These are phyloP conservation scores for Eueremaeus valkanovi DNA, from an alignment of 2,888 invertebrate species.

Conservation along the genomic window DNA sequence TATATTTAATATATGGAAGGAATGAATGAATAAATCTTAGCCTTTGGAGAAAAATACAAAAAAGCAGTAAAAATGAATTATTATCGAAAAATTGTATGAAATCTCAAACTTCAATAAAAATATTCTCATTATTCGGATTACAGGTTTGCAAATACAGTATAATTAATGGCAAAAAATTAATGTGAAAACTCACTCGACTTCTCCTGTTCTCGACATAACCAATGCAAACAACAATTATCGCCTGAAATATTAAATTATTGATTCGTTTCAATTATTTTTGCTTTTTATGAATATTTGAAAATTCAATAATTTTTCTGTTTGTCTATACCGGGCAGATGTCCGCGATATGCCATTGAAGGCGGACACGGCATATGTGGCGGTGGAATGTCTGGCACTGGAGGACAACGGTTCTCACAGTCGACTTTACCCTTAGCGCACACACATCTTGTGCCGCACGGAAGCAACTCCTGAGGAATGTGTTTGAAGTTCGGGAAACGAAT, in stretches of 20 bases:
- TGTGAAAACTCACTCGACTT: conserved; percentile 30
- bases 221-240: conserved; percentile 79
- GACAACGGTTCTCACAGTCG: conserved; percentile 75
- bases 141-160: neutral
- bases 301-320: too few relatives aligned
- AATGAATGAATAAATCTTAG: too few relatives aligned
- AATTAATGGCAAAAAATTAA: neutral
- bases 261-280: neutral
- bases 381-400: conserved; percentile 69
- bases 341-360: conserved; percentile 60
- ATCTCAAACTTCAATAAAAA: too few relatives aligned
- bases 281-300: too few relatives aligned
- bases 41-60: too few relatives aligned
- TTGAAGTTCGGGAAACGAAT: conserved; percentile 69
- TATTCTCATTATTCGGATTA: too few relatives aligned
- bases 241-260: conserved; percentile 48
- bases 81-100: too few relatives aligned
- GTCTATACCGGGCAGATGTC: conserved; percentile 59
- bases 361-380: conserved; percentile 70
- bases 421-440: conserved; percentile 82
- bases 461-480: conserved; percentile 66
- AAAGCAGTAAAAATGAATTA: too few relatives aligned
- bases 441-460: conserved; percentile 79
- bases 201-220: conserved; percentile 58
- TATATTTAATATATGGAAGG: too few relatives aligned